Percentiles rank a stretch among this genome's conserved stretches.
These are phyloP conservation scores for Australoheros facetus DNA, from an alignment of 2,797 vertebrate genomes.

Conservation along the genomic window DNA sequence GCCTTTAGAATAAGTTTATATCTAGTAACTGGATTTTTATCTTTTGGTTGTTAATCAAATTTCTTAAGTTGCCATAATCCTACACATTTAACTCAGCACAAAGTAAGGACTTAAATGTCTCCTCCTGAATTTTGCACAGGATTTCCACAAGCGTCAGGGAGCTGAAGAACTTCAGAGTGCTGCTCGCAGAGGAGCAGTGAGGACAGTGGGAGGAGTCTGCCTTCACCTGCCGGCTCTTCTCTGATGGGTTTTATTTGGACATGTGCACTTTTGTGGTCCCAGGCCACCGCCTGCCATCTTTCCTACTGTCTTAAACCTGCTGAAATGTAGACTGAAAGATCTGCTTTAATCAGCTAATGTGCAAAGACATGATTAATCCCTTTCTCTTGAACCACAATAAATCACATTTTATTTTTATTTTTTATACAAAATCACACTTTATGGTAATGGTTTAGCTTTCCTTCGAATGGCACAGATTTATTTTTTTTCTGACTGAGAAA, in stretches of 20 bases:
- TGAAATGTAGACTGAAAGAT: not conserved
- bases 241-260: not conserved
- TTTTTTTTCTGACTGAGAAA: not conserved
- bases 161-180: constrained; percentile 84
- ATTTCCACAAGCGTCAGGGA: constrained; percentile 92
- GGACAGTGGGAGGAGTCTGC: not conserved
- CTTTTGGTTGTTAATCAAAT: too few species aligned
- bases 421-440: not conserved
- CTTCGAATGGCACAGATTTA: not conserved
- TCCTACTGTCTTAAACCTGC: not conserved
- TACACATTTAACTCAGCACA: not conserved
- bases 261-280: not conserved
- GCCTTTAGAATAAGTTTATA: not conserved
- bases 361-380: not conserved
- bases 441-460: not conserved
- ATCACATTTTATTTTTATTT: not conserved
- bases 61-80: too few species aligned
- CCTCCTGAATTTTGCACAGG: constrained; percentile 57
- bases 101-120: not conserved
- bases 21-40: too few species aligned
- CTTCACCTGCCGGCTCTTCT: not conserved
- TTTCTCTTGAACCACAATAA: not conserved
- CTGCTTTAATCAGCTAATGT: not conserved
- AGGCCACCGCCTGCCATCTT: too few species aligned
- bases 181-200: constrained; percentile 78